Conservation (phyloP, 2,888 invertebrate species). For the Rotaria magnacalcarata region DNA sequence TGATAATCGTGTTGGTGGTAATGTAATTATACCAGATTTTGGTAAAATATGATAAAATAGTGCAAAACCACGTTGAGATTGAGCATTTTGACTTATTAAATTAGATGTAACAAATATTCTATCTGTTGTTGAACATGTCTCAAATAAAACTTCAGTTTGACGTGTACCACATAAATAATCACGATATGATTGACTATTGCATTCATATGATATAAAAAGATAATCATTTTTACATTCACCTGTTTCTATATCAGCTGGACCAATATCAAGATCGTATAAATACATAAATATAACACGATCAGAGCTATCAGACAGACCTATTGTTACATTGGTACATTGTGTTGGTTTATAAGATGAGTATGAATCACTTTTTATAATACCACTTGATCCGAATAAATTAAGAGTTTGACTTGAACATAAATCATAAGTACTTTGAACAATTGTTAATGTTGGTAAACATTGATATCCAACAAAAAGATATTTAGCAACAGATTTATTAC, state of each 20-base stretch:
- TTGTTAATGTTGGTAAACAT: conserved; percentile 41
- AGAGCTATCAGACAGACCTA: conserved; percentile 9
- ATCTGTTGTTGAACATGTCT: background rate
- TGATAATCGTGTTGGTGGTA: background rate
- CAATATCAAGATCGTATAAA: conserved; percentile 23
- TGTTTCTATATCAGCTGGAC: background rate
- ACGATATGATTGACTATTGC: background rate
- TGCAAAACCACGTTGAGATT: background rate
- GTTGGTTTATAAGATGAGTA: conserved; percentile 39
- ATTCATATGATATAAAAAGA: conserved; percentile 23
- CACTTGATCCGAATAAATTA: background rate
- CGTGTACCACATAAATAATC: background rate
- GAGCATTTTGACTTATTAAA: background rate
- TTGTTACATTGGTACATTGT: background rate
- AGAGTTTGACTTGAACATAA: conserved; percentile 5
- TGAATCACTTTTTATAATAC: conserved; percentile 31
- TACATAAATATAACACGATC: conserved; percentile 37
- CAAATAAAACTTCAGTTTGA: conserved; percentile 19
- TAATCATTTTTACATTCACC: background rate
- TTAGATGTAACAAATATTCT: background rate
- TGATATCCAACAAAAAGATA: conserved; percentile 43
- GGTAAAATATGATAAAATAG: background rate
- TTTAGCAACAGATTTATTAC: conserved; percentile 12
- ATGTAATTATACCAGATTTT: background rate
- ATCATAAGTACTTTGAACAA: background rate